Conservation (phyloP, 2,113 vertebrate species). For the Climacteris rufus region DNA sequence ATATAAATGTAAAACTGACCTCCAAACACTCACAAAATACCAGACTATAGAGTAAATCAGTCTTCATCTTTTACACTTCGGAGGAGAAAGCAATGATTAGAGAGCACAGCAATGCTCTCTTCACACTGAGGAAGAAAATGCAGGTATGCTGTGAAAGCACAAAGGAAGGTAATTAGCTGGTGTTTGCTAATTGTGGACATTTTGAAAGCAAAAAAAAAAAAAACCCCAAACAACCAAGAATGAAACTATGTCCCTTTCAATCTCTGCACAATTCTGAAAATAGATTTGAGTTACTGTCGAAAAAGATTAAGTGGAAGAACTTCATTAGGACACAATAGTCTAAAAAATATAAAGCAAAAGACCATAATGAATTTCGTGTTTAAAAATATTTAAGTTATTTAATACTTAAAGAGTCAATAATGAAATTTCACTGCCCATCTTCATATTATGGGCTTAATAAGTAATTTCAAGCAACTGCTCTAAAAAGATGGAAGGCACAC, state of each 20-base stretch:
- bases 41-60: neutral
- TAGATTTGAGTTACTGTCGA: neutral
- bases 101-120: neutral
- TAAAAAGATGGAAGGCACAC: neutral
- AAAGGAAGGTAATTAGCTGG: neutral
- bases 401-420: too few relatives aligned
- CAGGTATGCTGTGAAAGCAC: neutral
- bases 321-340: neutral
- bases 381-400: neutral
- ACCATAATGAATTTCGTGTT: neutral
- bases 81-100: constrained; percentile 37
- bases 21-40: neutral
- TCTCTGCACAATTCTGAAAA: neutral
- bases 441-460: neutral
- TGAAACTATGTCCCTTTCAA: neutral
- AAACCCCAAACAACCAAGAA: neutral
- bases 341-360: neutral
- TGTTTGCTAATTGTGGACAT: constrained; percentile 5
- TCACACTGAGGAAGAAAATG: constrained; percentile 3
- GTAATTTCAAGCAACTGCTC: neutral
- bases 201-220: neutral
- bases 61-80: constrained; percentile 38
- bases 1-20: constrained; percentile 24
- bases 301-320: neutral
- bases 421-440: neutral